Evolutionary conservation across 53 echinoderm and acorn worm genomes (phyloP), one percentile per base, ranked within the genome.

Genomic region (Mesocentrotus franciscanus): DNA sequence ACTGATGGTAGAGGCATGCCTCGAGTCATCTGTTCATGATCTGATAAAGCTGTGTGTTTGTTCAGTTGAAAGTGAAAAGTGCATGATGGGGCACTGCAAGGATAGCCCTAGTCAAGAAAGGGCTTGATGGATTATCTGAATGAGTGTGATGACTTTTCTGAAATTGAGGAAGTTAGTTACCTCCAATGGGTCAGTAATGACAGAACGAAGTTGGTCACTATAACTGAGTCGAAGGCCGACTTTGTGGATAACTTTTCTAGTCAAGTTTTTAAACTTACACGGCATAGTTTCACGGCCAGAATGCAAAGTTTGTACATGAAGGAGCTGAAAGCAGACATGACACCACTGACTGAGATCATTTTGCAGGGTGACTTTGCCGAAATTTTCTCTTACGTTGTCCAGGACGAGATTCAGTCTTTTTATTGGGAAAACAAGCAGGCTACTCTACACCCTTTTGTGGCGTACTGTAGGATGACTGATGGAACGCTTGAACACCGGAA

Each of bases 301-400:
- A 56, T 85, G 22, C 96, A 95, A 92, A 96, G 95, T 85, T 27
- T 14, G 68, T 96, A 95, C 93, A 93, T 96, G 96, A 96, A 95
- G 71, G 35, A 64, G 18, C 78, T 96, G 2, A 95, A 96, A 71
- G 78, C 95, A 70, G 34, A 16, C 11, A 56, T 96, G 90, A 90
- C 78, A 90, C 94, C 92, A 30, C 71, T 93, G 29, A 62, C 79
- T 64, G 94, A 96, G 71, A 96, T 85, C 39, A 95, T 97, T 62
- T 60, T 97, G 60, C 96, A 97, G 92, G 96, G 97, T 34, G 96
- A 97, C 71, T 97, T 97, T 92, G 96, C 96, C 56, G 93, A 96
- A 91, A 97, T 95, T 94, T 96, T 68, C 61, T 71, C 95, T 22
- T 95, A 92, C 49, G 74, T 97, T 71, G 96, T 97, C 12, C 96